Conservation (phyloP, 1,140 invertebrate genomes). For the Plectrocnemia conspersa region DNA sequence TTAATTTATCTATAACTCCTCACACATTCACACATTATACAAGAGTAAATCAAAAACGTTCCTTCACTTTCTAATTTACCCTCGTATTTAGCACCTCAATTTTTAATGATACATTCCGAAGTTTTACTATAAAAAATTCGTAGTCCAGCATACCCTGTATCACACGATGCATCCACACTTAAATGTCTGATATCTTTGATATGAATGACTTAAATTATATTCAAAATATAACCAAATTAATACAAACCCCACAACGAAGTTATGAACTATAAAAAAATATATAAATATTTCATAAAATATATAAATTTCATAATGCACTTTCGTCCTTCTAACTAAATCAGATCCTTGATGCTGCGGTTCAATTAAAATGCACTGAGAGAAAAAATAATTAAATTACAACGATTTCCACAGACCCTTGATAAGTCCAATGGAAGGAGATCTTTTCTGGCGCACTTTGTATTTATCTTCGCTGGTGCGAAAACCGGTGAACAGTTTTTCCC, state of each 20-base stretch:
- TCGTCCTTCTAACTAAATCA: slow-evolving; percentile 16
- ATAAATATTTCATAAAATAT: slow-evolving; percentile 8
- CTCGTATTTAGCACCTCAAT: too few species aligned
- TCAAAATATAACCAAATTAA: neutral
- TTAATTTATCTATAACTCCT: too few species aligned
- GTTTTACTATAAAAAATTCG: neutral
- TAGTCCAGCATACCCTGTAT: neutral
- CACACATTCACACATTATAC: too few species aligned
- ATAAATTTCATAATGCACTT: slow-evolving; percentile 9
- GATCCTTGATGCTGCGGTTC: slow-evolving; percentile 25
- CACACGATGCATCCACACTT: neutral
- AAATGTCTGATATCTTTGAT: neutral
- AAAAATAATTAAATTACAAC: slow-evolving; percentile 34
- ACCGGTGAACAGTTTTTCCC: slow-evolving; percentile 49
- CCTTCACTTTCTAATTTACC: too few species aligned
- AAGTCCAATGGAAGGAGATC: slow-evolving; percentile 47
- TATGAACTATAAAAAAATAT: slow-evolving; percentile 1
- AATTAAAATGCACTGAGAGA: slow-evolving; percentile 27
- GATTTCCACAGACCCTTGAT: slow-evolving; percentile 52
- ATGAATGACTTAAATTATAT: neutral
- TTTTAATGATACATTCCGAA: too few species aligned
- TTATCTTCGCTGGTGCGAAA: slow-evolving; percentile 34
- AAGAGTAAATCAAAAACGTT: too few species aligned
- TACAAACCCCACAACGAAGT: neutral
- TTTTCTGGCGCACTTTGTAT: slow-evolving; percentile 45